phyloP scores from a whole-genome alignment of 2,888 invertebrate genomes.

The Cheilosia variabilis region DNA sequence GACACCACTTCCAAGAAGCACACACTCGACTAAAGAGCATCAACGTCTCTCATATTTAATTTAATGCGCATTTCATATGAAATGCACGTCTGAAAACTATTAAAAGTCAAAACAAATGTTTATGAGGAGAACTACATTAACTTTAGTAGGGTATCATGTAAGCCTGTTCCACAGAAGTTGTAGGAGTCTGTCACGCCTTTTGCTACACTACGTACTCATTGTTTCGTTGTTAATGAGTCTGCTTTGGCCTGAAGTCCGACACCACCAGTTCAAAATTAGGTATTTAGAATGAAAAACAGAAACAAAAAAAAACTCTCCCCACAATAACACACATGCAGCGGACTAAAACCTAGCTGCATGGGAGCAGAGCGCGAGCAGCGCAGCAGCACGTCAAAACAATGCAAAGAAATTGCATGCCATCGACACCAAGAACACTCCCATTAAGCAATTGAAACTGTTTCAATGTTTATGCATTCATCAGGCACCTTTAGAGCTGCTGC shows the following conservation, averaged over 20 bases:
- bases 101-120: constrained; percentile 8
- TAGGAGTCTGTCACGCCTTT: constrained; percentile 52
- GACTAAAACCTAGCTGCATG: constrained; percentile 14
- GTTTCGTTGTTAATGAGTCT: constrained; percentile 33
- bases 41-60: constrained; percentile 17
- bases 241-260: constrained; percentile 24
- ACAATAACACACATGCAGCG: constrained; percentile 16
- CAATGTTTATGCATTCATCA: constrained; percentile 58
- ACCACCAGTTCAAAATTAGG: constrained; percentile 17
- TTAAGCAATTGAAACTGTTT: constrained; percentile 55
- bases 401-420: constrained; percentile 51
- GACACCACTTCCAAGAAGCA: constrained; percentile 6
- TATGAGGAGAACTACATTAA: constrained; percentile 14
- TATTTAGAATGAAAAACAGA: constrained; percentile 29
- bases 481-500: constrained; percentile 20
- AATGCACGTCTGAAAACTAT: constrained; percentile 11
- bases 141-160: constrained; percentile 35
- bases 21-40: neutral
- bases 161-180: constrained; percentile 15
- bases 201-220: constrained; percentile 19
- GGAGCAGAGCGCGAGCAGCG: constrained; percentile 25
- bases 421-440: constrained; percentile 62
- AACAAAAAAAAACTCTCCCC: neutral
- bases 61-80: constrained; percentile 2
- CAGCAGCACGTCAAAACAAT: constrained; percentile 19